Evolutionary conservation across 2,797 vertebrate genomes (phyloP).

Genomic region (Lutjanus argentimaculatus): DNA sequence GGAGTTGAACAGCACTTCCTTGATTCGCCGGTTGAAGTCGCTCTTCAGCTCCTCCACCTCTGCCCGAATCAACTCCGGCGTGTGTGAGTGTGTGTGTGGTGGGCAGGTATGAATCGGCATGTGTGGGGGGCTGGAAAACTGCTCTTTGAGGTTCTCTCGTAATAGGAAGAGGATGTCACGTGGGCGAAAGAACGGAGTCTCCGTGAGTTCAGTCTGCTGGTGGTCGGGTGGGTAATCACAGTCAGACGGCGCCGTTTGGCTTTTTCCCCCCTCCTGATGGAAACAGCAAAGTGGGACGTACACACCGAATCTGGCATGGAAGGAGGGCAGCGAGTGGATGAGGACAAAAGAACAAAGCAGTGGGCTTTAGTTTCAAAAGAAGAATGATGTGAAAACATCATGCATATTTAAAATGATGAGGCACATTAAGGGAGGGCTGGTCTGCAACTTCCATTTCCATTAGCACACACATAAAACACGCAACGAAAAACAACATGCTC

Average conservation of each 20-base stretch:
- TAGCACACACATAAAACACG: background rate
- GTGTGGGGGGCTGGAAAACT: constrained; percentile 91
- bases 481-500: background rate
- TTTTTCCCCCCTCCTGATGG: constrained; percentile 93
- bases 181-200: constrained; percentile 90
- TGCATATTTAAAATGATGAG: constrained; percentile 23
- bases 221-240: constrained; percentile 88
- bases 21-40: constrained; percentile 98
- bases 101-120: constrained; percentile 96
- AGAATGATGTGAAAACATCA: constrained; percentile 2
- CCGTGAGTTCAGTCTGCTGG: constrained; percentile 88
- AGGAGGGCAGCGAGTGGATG: background rate
- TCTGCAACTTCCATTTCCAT: constrained; percentile 2
- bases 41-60: constrained; percentile 98
- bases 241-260: constrained; percentile 88
- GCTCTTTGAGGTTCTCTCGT: constrained; percentile 94
- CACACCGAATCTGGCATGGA: constrained; percentile 91
- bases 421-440: background rate
- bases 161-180: constrained; percentile 95
- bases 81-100: constrained; percentile 84
- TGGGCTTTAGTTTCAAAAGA: constrained; percentile 21
- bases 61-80: constrained; percentile 95
- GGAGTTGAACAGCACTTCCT: constrained; percentile 99
- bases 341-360: constrained; percentile 20
- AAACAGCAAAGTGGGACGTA: constrained; percentile 99